These are phyloP conservation scores for Notothenia coriiceps DNA, from an alignment of 2,113 vertebrate species.

Conservation along the genomic window DNA sequence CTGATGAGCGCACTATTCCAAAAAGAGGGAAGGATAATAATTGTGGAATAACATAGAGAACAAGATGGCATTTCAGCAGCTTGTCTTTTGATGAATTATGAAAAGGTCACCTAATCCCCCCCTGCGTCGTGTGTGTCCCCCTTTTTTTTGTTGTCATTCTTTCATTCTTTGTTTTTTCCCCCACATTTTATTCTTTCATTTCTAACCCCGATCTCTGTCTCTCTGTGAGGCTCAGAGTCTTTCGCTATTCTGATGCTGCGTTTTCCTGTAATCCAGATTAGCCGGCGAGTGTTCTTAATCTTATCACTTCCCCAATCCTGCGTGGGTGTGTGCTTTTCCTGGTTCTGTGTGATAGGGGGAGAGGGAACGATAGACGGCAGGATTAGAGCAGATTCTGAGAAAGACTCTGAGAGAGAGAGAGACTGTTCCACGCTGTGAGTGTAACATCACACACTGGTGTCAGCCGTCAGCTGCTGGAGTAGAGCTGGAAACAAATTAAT, in stretches of 20 bases:
- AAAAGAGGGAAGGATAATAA: conserved; percentile 18
- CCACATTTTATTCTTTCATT: conserved; percentile 12
- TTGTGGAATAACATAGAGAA: not conserved
- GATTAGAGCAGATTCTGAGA: conserved; percentile 72
- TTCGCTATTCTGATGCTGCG: conserved; percentile 72
- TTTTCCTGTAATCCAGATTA: conserved; percentile 87
- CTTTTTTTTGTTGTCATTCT: conserved; percentile 29
- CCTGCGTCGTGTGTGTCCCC: conserved; percentile 26
- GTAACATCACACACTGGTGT: conserved; percentile 66
- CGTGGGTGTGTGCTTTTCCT: conserved; percentile 81
- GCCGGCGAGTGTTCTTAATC: conserved; percentile 83
- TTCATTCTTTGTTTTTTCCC: conserved; percentile 16
- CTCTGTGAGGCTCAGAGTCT: conserved; percentile 66
- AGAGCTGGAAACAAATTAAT: conserved; percentile 36
- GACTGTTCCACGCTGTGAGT: conserved; percentile 49
- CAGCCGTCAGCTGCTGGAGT: conserved; percentile 44
- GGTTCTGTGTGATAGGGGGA: conserved; percentile 68
- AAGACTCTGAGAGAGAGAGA: conserved; percentile 38
- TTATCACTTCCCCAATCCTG: conserved; percentile 81
- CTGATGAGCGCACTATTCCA: conserved; percentile 39
- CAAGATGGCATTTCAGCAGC: conserved; percentile 42
- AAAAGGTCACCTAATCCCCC: conserved; percentile 64
- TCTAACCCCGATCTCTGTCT: conserved; percentile 35
- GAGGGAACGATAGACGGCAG: conserved; percentile 55
- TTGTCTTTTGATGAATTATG: conserved; percentile 64